Base-by-base conservation (phyloP, 2,888 invertebrate genomes). In the Philaethria dido region DNA sequence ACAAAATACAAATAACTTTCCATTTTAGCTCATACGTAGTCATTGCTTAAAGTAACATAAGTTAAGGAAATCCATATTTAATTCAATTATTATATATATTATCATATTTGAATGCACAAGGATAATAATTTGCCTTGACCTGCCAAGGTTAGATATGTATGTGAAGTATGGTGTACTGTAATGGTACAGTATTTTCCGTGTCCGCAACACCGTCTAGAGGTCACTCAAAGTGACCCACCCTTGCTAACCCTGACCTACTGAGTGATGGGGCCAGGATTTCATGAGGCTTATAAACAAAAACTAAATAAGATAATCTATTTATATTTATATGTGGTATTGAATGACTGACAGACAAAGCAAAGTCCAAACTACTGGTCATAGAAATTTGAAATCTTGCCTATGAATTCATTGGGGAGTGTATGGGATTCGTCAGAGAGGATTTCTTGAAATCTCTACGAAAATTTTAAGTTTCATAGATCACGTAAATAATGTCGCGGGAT, bases 181-280 rank as follows among this genome's bases (percentile, higher is more conserved):
- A 14, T 55, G 13, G 50, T 29, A 36, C 18, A 55, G 20, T 55
- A 39, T 42, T 9, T 42, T 42, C 22, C 42, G n/a, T 57, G 22
- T 57, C 42, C 42, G 57, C 39, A 57, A 29, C 60, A 50, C 83
- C 84, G 84, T 83, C 83, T 85, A 84, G 86, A 87, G 86, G 86
- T 84, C 85, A 83, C 64, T 66, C 70, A 69, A 78, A 83, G 83
- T 79, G 81, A 82, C 83, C 81, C 74, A 68, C 66, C 73, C 70
- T 75, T 79, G 73, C 72, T 75, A 79, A 80, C 87, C 88, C 83
- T 89, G 89, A 88, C 88, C 88, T 87, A 88, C 85, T 83, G 82
- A 82, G 76, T 80, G 85, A 85, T 82, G 80, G 82, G 77, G 78
- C 72, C 73, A 74, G 73, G 42, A 57, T 42, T 39, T 20, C 14